Conservation (phyloP, 2,113 vertebrate genomes). For the Rhinogobius similis region DNA sequence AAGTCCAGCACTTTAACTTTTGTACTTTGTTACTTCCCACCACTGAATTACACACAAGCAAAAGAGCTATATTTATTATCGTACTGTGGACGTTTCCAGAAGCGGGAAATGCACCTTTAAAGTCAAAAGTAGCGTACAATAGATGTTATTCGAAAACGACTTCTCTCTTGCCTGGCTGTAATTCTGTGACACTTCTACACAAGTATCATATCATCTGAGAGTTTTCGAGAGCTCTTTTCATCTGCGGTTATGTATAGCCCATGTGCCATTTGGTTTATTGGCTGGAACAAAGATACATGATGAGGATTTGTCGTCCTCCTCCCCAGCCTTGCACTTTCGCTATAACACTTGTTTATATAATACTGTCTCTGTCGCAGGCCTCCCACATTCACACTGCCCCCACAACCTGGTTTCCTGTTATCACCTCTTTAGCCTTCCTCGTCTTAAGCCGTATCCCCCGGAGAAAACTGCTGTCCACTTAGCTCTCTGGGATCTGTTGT, state of each 20-base stretch:
- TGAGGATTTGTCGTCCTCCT: conserved; percentile 27
- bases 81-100: not conserved
- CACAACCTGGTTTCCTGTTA: conserved; percentile 55
- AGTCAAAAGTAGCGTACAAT: not conserved
- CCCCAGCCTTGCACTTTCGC: conserved; percentile 32
- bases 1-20: too few relatives aligned
- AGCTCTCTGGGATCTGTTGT: conserved; percentile 27
- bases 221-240: not conserved
- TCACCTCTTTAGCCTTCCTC: conserved; percentile 56
- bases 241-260: conserved; percentile 14
- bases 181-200: not conserved
- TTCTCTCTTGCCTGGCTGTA: not conserved
- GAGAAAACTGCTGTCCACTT: conserved; percentile 44
- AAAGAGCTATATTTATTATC: too few relatives aligned
- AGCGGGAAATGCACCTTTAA: not conserved
- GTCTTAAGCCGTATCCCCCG: conserved; percentile 44
- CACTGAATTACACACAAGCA: too few relatives aligned
- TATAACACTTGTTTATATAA: conserved; percentile 63
- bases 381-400: conserved; percentile 58
- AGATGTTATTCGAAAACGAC: not conserved
- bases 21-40: too few relatives aligned
- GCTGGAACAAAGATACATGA: conserved; percentile 33
- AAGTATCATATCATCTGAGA: not conserved
- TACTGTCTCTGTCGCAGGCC: conserved; percentile 49
- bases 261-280: conserved; percentile 49